Percentiles rank a stretch among this genome's conserved stretches.
These are phyloP conservation scores for Troilus luridus DNA, from an alignment of 2,888 invertebrate species.

Conservation along the genomic window DNA sequence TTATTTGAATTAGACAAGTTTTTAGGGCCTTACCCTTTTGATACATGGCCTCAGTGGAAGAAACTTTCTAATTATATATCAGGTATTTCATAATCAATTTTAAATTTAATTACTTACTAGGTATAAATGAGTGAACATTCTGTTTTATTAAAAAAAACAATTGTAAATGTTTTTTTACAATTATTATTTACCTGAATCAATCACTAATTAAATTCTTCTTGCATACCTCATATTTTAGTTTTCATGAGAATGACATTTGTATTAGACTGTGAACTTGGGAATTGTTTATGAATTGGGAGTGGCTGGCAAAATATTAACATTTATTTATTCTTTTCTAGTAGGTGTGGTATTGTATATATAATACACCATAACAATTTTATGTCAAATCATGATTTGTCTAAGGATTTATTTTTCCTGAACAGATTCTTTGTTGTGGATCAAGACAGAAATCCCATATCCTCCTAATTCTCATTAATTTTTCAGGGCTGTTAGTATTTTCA, in stretches of 20 bases:
- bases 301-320: neutral
- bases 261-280: neutral
- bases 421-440: too few relatives aligned
- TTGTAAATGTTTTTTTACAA: too few relatives aligned
- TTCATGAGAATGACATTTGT: neutral
- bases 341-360: too few relatives aligned
- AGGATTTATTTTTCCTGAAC: neutral
- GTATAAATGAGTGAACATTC: neutral
- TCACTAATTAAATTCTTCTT: too few relatives aligned
- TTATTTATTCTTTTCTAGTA: neutral
- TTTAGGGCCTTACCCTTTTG: constrained; percentile 93
- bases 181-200: too few relatives aligned
- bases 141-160: neutral
- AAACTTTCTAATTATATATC: constrained; percentile 79
- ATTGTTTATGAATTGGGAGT: neutral
- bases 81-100: constrained; percentile 69
- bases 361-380: too few relatives aligned
- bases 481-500: too few relatives aligned
- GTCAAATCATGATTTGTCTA: neutral
- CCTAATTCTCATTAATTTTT: too few relatives aligned
- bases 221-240: neutral
- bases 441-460: too few relatives aligned
- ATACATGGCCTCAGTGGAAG: constrained; percentile 89
- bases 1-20: constrained; percentile 81
- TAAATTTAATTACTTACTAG: neutral